Evolutionary conservation across 2,797 vertebrate genomes (phyloP).

Genomic region (Intellagama lesueurii): DNA sequence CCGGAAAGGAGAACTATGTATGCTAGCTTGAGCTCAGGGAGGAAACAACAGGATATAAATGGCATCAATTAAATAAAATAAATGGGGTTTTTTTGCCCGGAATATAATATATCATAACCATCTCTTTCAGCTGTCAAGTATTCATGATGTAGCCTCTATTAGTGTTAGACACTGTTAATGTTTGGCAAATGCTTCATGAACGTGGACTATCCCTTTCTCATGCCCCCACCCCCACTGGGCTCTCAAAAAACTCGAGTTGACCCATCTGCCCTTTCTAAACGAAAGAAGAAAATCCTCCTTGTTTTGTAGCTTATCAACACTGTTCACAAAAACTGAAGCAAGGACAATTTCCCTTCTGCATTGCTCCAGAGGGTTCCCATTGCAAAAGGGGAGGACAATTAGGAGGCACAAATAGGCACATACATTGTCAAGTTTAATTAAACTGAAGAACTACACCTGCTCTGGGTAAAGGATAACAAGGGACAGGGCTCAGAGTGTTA

Average conservation of each 20-base stretch:
- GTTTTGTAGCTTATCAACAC: not conserved
- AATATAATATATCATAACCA: not conserved
- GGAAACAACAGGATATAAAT: not conserved
- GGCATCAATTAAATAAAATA: not conserved
- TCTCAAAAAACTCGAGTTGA: not conserved
- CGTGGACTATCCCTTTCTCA: not conserved
- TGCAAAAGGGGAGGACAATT: not conserved
- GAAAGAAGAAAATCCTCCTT: conserved; percentile 2
- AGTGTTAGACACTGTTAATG: not conserved
- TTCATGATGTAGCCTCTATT: not conserved
- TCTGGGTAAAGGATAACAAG: not conserved
- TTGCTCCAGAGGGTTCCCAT: not conserved
- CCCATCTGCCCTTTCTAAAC: not conserved
- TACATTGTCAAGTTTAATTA: not conserved
- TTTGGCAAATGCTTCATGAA: not conserved
- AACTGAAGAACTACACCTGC: not conserved
- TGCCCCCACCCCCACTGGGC: not conserved
- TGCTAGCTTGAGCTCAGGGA: not conserved
- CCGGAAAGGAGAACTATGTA: not conserved
- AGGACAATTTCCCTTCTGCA: not conserved
- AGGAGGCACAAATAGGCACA: not conserved
- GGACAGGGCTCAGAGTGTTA: not conserved
- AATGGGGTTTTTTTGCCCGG: not conserved
- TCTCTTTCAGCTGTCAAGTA: not conserved
- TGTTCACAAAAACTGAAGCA: not conserved